Percentiles rank a stretch among this genome's conserved stretches.
These are phyloP conservation scores for Drosophila miranda DNA, from an alignment of 1,140 invertebrate genomes.

Conservation along the genomic window DNA sequence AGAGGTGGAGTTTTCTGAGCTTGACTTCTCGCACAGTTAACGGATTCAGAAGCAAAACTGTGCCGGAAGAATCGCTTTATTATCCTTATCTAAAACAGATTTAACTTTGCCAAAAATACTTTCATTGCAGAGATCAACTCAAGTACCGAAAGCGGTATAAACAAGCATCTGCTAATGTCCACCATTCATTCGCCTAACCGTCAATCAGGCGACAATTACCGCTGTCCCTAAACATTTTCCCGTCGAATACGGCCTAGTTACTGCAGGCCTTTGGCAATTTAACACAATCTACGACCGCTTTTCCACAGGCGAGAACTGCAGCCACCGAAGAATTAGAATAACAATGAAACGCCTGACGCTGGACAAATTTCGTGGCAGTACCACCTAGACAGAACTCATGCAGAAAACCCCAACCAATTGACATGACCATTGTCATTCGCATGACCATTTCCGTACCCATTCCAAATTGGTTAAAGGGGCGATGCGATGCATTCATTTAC, in stretches of 20 bases:
- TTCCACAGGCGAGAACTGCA: conserved; percentile 30
- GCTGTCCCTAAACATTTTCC: conserved; percentile 24
- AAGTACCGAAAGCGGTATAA: not conserved
- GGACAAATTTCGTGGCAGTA: conserved; percentile 30
- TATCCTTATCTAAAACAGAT: not conserved
- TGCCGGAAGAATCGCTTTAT: too few relatives aligned
- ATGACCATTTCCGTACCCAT: conserved; percentile 49
- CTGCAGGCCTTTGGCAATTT: conserved; percentile 54
- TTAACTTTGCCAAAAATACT: not conserved
- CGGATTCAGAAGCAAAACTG: too few relatives aligned
- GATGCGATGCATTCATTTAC: conserved; percentile 12
- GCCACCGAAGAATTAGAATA: conserved; percentile 62
- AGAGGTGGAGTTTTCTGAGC: too few relatives aligned
- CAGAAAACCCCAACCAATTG: conserved; percentile 64
- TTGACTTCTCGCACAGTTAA: too few relatives aligned
- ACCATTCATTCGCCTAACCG: conserved; percentile 40
- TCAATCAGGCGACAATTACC: conserved; percentile 54
- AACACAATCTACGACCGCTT: conserved; percentile 48
- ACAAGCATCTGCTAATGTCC: conserved; percentile 20
- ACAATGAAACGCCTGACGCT: conserved; percentile 60
- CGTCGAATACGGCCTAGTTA: conserved; percentile 34
- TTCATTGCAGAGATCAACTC: not conserved
- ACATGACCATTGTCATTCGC: conserved; percentile 70
- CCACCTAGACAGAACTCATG: conserved; percentile 62
- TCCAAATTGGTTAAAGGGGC: conserved; percentile 29